phyloP scores from a whole-genome alignment of 2,113 vertebrate species.

The Terrapene triunguis region DNA sequence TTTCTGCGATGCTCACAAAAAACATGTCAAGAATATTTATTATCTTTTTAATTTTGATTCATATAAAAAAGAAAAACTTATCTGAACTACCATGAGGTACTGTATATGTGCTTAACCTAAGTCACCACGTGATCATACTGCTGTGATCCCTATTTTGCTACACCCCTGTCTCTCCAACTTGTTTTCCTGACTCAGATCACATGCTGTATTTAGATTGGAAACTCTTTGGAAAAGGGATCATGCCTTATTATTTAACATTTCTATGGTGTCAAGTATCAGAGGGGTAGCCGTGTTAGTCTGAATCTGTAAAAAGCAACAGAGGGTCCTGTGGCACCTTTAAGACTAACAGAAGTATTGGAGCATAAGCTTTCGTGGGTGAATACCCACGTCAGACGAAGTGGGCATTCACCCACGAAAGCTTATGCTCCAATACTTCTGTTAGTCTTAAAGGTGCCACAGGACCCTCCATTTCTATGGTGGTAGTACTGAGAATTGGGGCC shows the following conservation, averaged over 20 bases:
- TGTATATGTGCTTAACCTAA: not conserved
- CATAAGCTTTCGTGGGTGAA: no score
- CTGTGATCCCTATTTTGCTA: not conserved
- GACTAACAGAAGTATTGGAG: no score
- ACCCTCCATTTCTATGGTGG: not conserved
- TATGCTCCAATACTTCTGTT: no score
- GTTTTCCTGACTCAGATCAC: not conserved
- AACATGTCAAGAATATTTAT: not conserved
- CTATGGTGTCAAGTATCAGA: not conserved
- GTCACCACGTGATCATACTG: not conserved
- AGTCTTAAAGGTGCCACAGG: no score
- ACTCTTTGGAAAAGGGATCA: no score
- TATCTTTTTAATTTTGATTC: not conserved
- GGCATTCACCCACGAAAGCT: no score
- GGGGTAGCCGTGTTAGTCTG: no score
- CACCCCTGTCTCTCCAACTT: not conserved
- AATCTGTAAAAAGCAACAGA: no score
- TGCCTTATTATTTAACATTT: not conserved
- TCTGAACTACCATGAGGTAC: not conserved
- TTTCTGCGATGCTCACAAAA: not conserved
- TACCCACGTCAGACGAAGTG: no score
- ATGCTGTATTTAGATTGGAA: not conserved
- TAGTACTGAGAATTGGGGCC: not conserved
- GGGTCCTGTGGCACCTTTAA: no score
- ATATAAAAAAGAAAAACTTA: not conserved